Evolutionary conservation across 1,140 invertebrate genomes (phyloP).

Genomic region (Drosophila bifasciata): DNA sequence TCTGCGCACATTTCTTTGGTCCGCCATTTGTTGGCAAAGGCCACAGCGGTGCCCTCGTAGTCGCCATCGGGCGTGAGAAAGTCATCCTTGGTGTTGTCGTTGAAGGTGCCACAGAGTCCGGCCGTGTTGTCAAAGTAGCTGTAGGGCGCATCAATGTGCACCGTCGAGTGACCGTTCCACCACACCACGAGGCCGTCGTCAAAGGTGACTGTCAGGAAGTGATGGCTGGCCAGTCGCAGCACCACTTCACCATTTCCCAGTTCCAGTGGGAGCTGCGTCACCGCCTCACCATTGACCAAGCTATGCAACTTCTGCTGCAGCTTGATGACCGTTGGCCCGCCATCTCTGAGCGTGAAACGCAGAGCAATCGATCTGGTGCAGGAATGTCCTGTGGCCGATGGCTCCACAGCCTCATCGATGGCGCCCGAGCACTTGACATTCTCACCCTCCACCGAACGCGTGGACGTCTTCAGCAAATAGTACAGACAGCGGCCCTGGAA

Average conservation of each 20-base stretch:
- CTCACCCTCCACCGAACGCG: conserved; percentile 91
- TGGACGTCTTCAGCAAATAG: conserved; percentile 88
- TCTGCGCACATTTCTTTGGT: conserved; percentile 88
- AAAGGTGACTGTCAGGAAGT: conserved; percentile 89
- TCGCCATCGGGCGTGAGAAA: conserved; percentile 94
- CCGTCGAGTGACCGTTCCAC: conserved; percentile 92
- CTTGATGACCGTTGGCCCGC: conserved; percentile 85
- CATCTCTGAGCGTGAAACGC: conserved; percentile 83
- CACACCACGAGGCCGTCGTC: conserved; percentile 90
- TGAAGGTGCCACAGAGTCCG: conserved; percentile 95
- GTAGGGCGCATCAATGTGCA: conserved; percentile 92
- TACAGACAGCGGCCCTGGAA: conserved; percentile 96
- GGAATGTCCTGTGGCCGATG: conserved; percentile 87
- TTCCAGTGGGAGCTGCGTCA: conserved; percentile 87
- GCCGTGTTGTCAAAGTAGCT: conserved; percentile 88
- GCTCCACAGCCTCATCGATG: conserved; percentile 89
- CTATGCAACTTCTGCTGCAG: conserved; percentile 90
- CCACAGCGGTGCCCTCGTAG: conserved; percentile 88
- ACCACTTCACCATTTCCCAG: conserved; percentile 85
- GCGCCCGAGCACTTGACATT: conserved; percentile 91
- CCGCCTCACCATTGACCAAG: conserved; percentile 88
- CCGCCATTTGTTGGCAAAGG: conserved; percentile 96
- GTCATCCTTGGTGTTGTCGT: conserved; percentile 93
- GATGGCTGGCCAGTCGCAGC: conserved; percentile 90
- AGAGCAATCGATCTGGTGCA: conserved; percentile 93